Evolutionary conservation across 2,797 vertebrate genomes (phyloP), one percentile per base, ranked within the genome.

Genomic region (Lepilemur septentrionalis): DNA sequence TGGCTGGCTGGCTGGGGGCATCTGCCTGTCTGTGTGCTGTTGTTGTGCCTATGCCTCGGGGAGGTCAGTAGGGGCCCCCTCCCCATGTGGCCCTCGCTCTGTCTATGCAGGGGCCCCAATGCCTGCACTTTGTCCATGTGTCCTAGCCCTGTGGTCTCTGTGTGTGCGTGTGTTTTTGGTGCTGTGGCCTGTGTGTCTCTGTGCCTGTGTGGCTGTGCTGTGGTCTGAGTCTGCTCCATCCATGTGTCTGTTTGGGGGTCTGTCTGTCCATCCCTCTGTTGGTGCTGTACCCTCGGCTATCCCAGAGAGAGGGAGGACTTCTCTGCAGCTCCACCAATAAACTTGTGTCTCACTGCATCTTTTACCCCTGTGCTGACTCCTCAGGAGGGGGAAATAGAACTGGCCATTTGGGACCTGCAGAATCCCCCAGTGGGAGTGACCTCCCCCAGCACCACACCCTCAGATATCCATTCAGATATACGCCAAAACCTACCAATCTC

Each of bases 71-170:
- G 93, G 94, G 94, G 96, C 89, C 85, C 96, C 83, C 96, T 97
- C 88, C 96, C 95, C 85, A 18, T 0, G 2, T 90, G 84, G 95
- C 75, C 57, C 89, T 95, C 20, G 63, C 95, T 96, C 82, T 92
- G 96, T 95, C 96, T 97, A 97, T 97, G 97, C 97, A 97, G 96
- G 73, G 95, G 97, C 92, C 97, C 98, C 97, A 48, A 96, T 93
- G 67, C 85, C 81, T 15, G 96, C 97, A 98, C 97, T 96, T 95
- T 96, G 96, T 95, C 89, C 28, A 1, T 86, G 65, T 96, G 81
- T 94, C 52, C 35, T 50, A 41, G 48, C 72, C 79, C 23, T 95
- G 75, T 93, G 94, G 73, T 75, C 35, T 41, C 4, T 88, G 18
- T 93, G 75, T 82, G 5, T 2, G n/a, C n/a, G 72, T 32, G 23